Evolutionary conservation across 2,113 vertebrate genomes (phyloP).

Genomic region (Cyrtonyx montezumae): DNA sequence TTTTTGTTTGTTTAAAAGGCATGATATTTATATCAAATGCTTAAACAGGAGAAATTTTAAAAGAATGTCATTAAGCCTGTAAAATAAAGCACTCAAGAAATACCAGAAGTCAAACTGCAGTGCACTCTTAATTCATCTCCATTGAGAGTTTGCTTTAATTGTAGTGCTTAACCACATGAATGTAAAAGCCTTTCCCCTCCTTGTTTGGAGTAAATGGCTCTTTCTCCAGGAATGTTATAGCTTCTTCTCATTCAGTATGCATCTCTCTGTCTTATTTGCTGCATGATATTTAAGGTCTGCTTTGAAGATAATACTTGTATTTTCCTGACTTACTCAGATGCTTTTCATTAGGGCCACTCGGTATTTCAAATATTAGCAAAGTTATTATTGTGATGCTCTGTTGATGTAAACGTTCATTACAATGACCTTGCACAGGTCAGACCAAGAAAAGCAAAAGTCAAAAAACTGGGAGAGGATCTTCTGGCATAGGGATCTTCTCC

Average conservation of each 20-base stretch:
- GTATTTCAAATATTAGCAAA: background rate
- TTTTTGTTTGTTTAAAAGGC: background rate
- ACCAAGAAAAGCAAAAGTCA: background rate
- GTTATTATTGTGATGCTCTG: background rate
- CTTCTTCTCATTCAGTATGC: background rate
- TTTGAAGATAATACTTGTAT: background rate
- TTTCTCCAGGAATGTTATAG: background rate
- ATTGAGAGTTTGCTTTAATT: background rate
- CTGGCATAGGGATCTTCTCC: background rate
- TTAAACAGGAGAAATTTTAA: conserved; percentile 19
- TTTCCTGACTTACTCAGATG: background rate
- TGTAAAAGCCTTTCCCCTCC: background rate
- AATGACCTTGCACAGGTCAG: background rate
- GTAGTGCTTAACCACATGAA: conserved; percentile 21
- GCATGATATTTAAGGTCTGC: background rate
- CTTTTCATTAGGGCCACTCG: background rate
- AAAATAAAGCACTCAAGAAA: conserved; percentile 17
- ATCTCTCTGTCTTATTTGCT: background rate
- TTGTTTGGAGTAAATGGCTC: background rate
- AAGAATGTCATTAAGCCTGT: conserved; percentile 27
- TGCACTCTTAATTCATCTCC: background rate
- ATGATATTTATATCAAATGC: background rate
- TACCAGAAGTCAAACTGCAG: background rate
- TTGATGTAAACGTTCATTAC: background rate
- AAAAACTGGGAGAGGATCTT: background rate